A percentile compares a stretch with the other conserved stretches of the same genome.
phyloP scores from a whole-genome alignment of 2,888 invertebrate genomes.

The Tetragonisca angustula region DNA sequence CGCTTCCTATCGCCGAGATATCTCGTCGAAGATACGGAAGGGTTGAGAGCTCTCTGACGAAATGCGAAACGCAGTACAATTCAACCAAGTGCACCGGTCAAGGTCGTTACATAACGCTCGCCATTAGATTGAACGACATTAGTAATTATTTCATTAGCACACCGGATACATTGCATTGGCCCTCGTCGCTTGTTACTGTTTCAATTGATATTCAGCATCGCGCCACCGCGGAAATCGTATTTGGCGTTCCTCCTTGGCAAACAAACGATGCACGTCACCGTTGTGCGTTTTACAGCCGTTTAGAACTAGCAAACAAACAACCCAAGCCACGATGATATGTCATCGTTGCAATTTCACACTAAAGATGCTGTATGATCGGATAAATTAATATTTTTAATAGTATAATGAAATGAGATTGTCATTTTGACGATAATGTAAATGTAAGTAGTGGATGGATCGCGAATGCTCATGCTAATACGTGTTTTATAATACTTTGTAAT shows the following conservation, averaged over 20 bases:
- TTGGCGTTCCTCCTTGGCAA: slow-evolving; percentile 47
- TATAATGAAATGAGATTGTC: no score
- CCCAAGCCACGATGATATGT: background rate
- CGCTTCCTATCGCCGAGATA: background rate
- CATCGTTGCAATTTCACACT: background rate
- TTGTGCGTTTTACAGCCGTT: background rate
- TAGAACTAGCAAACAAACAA: background rate
- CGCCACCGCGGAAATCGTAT: slow-evolving; percentile 24
- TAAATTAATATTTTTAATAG: background rate
- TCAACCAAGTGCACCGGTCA: slow-evolving; percentile 39
- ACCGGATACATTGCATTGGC: slow-evolving; percentile 70
- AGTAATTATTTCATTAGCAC: slow-evolving; percentile 78
- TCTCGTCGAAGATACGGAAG: background rate
- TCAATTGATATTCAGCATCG: slow-evolving; percentile 73
- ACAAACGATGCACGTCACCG: slow-evolving; percentile 5
- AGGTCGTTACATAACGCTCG: slow-evolving; percentile 62
- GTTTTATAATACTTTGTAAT: no score
- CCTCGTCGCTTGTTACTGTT: slow-evolving; percentile 73
- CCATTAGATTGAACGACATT: slow-evolving; percentile 66
- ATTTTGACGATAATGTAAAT: no score
- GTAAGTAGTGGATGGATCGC: no score
- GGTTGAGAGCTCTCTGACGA: background rate
- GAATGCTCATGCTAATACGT: no score
- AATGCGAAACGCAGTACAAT: slow-evolving; percentile 21
- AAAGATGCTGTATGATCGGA: background rate